Percentiles rank a stretch among this genome's conserved stretches.
phyloP scores from a whole-genome alignment of 2,888 invertebrate species.

The Macaria liturata region DNA sequence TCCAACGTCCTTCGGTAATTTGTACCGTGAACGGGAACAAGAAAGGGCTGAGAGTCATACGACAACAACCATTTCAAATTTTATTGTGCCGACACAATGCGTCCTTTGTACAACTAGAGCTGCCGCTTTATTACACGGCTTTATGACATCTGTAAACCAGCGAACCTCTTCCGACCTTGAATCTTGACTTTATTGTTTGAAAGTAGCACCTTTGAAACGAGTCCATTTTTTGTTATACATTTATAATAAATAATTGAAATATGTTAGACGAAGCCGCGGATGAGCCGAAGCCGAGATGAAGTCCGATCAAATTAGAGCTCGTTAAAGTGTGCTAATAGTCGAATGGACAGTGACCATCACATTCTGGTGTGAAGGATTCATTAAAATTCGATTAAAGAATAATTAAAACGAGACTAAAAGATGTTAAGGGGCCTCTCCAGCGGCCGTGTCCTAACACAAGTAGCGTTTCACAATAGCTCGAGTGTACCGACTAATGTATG shows the following conservation, averaged over 20 bases:
- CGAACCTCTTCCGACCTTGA: conserved; percentile 52
- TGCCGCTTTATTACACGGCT: conserved; percentile 49
- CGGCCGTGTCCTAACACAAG: conserved; percentile 50
- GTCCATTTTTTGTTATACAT: conserved; percentile 36
- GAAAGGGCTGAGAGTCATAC: conserved; percentile 77
- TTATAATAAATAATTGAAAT: conserved; percentile 35
- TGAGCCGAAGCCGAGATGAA: conserved; percentile 23
- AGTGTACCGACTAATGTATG: conserved; percentile 55
- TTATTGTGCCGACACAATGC: conserved; percentile 60
- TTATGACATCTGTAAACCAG: conserved; percentile 44
- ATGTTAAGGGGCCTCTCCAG: conserved; percentile 57
- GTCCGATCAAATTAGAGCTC: conserved; percentile 54
- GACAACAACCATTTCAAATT: conserved; percentile 60
- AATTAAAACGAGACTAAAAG: conserved; percentile 57
- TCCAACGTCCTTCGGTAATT: conserved; percentile 81
- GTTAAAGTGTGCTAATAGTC: conserved; percentile 63
- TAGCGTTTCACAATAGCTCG: conserved; percentile 60
- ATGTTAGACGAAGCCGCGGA: conserved; percentile 44
- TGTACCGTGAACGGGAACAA: conserved; percentile 80
- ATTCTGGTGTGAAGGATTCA: conserved; percentile 52
- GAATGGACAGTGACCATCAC: conserved; percentile 50
- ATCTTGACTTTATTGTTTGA: conserved; percentile 43
- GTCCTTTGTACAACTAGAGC: conserved; percentile 52
- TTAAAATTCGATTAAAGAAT: conserved; percentile 73
- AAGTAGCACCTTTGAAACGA: conserved; percentile 38